Percentiles rank a stretch among this genome's conserved stretches.
These are phyloP conservation scores for Dasypogon diadema DNA, from an alignment of 2,888 invertebrate species.

Conservation along the genomic window DNA sequence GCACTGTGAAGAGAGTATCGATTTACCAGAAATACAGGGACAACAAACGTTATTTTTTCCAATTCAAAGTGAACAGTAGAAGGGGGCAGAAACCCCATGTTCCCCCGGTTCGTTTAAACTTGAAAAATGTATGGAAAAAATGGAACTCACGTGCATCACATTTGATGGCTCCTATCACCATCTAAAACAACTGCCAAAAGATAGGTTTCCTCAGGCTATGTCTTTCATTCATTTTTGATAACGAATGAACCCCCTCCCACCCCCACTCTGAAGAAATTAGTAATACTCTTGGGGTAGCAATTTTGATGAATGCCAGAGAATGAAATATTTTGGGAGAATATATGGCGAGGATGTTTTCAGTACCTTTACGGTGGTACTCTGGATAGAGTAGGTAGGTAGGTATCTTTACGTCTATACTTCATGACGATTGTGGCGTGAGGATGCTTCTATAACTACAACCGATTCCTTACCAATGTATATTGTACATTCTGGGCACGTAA, in stretches of 20 bases:
- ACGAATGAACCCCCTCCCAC: constrained; percentile 7
- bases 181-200: constrained; percentile 1
- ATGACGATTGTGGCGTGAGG: background rate
- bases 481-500: constrained; percentile 29
- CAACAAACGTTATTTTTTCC: background rate
- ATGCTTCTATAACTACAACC: background rate
- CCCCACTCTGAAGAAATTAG: constrained; percentile 1
- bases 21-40: background rate
- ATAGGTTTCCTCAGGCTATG: background rate
- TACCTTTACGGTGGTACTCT: background rate
- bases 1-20: background rate
- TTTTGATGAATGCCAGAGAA: constrained; percentile 34
- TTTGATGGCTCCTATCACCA: too few species aligned
- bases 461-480: background rate
- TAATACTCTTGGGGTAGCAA: background rate
- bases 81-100: background rate
- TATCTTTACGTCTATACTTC: background rate
- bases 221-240: constrained; percentile 27
- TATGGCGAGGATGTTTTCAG: background rate
- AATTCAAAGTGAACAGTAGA: background rate
- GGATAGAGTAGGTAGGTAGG: background rate
- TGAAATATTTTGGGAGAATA: constrained; percentile 1
- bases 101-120: too few species aligned
- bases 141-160: too few species aligned
- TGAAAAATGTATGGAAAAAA: too few species aligned